Conservation (phyloP, 2,797 vertebrate genomes). For the Urophycis tenuis region DNA sequence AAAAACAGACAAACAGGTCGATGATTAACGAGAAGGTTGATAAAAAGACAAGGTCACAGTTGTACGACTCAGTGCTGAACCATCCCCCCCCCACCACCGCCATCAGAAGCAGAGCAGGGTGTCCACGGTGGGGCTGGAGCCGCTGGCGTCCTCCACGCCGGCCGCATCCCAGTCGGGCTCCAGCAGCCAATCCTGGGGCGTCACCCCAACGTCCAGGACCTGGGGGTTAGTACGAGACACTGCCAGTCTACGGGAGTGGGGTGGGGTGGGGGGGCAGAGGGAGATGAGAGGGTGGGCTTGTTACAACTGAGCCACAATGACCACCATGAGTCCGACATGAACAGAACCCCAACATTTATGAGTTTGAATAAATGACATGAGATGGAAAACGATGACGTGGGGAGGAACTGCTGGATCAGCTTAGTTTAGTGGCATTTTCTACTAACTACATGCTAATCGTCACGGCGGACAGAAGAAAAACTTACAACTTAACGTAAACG, state of each 20-base stretch:
- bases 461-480: background rate
- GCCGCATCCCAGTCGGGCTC: slow-evolving; percentile 71
- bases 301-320: background rate
- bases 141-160: slow-evolving; percentile 46
- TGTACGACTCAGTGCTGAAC: background rate
- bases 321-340: background rate
- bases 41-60: background rate
- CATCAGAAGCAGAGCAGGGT: slow-evolving; percentile 75
- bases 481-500: background rate
- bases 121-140: slow-evolving; percentile 42
- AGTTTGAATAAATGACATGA: background rate
- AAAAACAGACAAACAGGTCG: background rate
- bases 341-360: background rate
- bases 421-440: background rate
- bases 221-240: slow-evolving; percentile 89
- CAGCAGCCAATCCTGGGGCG: slow-evolving; percentile 70
- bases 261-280: background rate
- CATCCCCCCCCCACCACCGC: background rate
- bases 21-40: background rate
- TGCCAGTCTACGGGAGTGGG: slow-evolving; percentile 72
- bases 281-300: background rate
- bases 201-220: slow-evolving; percentile 87
- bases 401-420: background rate
- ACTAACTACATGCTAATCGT: background rate
- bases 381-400: background rate